phyloP scores from a whole-genome alignment of 1,140 invertebrate species.

The Anastatus disparis region DNA sequence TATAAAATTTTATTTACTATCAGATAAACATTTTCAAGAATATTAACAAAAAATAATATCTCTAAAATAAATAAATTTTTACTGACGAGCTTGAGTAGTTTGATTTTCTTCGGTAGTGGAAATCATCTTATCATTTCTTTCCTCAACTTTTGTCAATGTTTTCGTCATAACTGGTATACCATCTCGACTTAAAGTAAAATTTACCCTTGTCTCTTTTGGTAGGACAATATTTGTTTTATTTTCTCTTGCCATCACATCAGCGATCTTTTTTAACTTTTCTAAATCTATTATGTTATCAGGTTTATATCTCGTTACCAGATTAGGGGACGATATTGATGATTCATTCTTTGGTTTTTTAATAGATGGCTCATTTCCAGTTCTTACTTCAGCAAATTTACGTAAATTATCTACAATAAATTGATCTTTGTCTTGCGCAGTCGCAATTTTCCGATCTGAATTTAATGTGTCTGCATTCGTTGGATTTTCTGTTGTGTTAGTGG shows the following conservation, averaged over 20 bases:
- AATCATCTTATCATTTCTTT: constrained; percentile 48
- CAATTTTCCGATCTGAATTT: constrained; percentile 56
- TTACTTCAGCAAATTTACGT: constrained; percentile 50
- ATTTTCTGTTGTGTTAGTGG: not conserved
- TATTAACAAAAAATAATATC: too few species aligned
- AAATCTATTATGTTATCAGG: constrained; percentile 32
- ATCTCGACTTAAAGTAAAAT: constrained; percentile 71
- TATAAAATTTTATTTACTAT: too few species aligned
- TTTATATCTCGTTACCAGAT: constrained; percentile 19
- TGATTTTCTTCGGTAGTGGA: constrained; percentile 62
- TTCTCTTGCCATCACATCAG: constrained; percentile 49
- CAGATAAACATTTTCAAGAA: too few species aligned
- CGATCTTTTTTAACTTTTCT: constrained; percentile 57
- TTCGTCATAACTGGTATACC: constrained; percentile 76
- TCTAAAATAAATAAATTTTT: not conserved
- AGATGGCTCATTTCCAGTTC: constrained; percentile 43
- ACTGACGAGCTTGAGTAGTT: constrained; percentile 50
- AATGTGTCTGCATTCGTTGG: not conserved
- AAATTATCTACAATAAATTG: constrained; percentile 50
- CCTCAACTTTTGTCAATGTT: constrained; percentile 70
- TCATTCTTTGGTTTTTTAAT: constrained; percentile 33
- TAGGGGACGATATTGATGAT: not conserved
- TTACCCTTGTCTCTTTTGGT: constrained; percentile 54
- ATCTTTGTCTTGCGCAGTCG: constrained; percentile 47
- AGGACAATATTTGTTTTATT: constrained; percentile 23